A percentile compares a stretch with the other conserved stretches of the same genome.
These are phyloP conservation scores for Apantesis nais DNA, from an alignment of 2,888 invertebrate genomes.

Conservation along the genomic window DNA sequence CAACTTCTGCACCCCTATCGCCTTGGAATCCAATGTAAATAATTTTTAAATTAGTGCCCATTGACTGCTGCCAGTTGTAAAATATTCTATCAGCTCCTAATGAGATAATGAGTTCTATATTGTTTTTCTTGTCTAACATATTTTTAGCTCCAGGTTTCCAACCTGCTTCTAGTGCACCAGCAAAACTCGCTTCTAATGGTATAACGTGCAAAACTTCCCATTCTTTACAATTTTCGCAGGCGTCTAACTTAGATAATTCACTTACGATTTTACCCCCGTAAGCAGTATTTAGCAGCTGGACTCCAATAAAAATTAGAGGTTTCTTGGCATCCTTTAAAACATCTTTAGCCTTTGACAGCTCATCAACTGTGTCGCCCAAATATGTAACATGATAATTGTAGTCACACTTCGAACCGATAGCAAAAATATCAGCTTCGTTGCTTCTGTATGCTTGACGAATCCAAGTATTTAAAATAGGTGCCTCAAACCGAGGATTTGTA, in stretches of 20 bases:
- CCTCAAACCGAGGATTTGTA: slow-evolving; percentile 98
- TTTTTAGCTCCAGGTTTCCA: slow-evolving; percentile 90
- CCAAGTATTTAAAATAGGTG: slow-evolving; percentile 97
- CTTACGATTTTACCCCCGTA: slow-evolving; percentile 55
- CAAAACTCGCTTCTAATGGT: slow-evolving; percentile 96
- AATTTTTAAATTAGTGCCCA: slow-evolving; percentile 89
- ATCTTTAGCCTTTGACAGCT: slow-evolving; percentile 42
- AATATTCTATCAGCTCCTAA: slow-evolving; percentile 96
- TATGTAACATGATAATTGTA: slow-evolving; percentile 89
- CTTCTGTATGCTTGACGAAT: slow-evolving; percentile 96
- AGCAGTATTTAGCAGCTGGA: slow-evolving; percentile 58
- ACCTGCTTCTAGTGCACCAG: slow-evolving; percentile 97
- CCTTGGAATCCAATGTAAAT: slow-evolving; percentile 98
- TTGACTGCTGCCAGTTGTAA: slow-evolving; percentile 90
- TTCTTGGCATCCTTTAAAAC: slow-evolving; percentile 57
- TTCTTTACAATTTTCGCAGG: slow-evolving; percentile 25
- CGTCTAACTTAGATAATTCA: slow-evolving; percentile 45
- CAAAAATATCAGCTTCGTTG: slow-evolving; percentile 94
- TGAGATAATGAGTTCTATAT: slow-evolving; percentile 93
- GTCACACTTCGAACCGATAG: slow-evolving; percentile 95
- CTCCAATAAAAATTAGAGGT: slow-evolving; percentile 73
- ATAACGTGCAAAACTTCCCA: slow-evolving; percentile 92
- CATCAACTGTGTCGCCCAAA: slow-evolving; percentile 55
- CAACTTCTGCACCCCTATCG: slow-evolving; percentile 94
- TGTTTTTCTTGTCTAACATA: slow-evolving; percentile 80